These are phyloP conservation scores for Otocyon megalotis DNA, from an alignment of 2,113 vertebrate species.

Conservation along the genomic window DNA sequence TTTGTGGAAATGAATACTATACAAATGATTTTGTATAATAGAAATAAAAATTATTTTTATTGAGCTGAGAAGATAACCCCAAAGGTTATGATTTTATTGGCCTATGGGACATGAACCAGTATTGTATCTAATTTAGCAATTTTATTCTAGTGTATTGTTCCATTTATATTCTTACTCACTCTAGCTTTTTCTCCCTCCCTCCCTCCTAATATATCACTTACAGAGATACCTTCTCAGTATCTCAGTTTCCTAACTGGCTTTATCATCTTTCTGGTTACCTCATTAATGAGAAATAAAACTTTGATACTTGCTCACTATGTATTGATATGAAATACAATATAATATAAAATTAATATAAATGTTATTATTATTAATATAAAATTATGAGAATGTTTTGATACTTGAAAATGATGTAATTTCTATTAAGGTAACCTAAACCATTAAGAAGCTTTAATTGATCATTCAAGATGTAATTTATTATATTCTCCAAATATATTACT, in stretches of 20 bases:
- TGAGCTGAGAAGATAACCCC: conserved; percentile 25
- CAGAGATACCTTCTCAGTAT: background rate
- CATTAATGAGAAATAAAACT: conserved; percentile 63
- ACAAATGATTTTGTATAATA: conserved; percentile 30
- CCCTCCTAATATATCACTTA: background rate
- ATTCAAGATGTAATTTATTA: conserved; percentile 43
- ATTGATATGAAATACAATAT: conserved; percentile 36
- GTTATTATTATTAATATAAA: background rate
- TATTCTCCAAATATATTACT: conserved; percentile 56
- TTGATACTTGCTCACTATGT: background rate
- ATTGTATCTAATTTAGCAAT: conserved; percentile 39
- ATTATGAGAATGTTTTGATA: conserved; percentile 9
- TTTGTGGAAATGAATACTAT: background rate
- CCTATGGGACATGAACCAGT: background rate
- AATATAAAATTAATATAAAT: too few species aligned
- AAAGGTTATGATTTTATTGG: conserved; percentile 20
- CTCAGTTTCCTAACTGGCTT: conserved; percentile 34
- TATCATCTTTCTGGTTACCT: conserved; percentile 17
- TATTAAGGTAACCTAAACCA: conserved; percentile 38
- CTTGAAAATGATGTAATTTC: conserved; percentile 45
- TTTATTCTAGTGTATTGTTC: conserved; percentile 25
- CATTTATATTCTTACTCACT: background rate
- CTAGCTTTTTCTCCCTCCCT: background rate
- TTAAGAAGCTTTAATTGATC: conserved; percentile 46
- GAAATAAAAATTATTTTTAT: conserved; percentile 51